Conservation (phyloP, 2,797 vertebrate genomes). For the Sebastes cheni region DNA sequence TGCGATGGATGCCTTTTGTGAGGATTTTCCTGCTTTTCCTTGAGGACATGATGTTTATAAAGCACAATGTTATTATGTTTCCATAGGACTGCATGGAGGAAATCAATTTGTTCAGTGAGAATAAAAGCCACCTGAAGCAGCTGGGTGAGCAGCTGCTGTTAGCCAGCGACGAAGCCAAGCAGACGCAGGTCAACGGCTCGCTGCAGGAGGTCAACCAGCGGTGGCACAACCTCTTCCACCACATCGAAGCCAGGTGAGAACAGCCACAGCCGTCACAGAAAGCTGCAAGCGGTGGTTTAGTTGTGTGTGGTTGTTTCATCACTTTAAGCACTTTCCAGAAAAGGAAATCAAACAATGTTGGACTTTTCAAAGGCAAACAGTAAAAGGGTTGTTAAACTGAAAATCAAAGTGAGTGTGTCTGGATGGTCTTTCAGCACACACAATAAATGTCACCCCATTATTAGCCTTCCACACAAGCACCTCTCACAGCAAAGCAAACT, state of each 20-base stretch:
- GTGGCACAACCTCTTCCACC: conserved; percentile 92
- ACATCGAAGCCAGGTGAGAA: conserved; percentile 92
- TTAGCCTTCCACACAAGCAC: neutral
- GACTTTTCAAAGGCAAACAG: conserved; percentile 1
- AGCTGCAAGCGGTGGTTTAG: neutral
- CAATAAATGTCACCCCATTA: neutral
- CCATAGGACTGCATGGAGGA: conserved; percentile 96
- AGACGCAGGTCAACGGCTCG: conserved; percentile 87
- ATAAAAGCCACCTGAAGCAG: conserved; percentile 90
- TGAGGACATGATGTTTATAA: neutral
- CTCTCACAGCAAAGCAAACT: conserved; percentile 27
- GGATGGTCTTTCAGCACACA: neutral
- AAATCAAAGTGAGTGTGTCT: neutral
- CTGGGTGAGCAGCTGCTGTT: conserved; percentile 91
- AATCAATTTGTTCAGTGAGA: conserved; percentile 93
- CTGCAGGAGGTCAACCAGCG: conserved; percentile 89
- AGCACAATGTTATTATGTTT: neutral
- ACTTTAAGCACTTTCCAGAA: conserved; percentile 10
- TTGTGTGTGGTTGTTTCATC: neutral
- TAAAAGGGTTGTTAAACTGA: neutral
- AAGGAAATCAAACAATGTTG: neutral
- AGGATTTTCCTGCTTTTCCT: neutral
- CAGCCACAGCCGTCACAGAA: neutral
- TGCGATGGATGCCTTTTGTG: neutral
- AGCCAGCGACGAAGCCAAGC: conserved; percentile 85